A percentile compares a stretch with the other conserved stretches of the same genome.
These are phyloP conservation scores for Dissostichus mawsoni DNA, from an alignment of 2,113 vertebrate species.

Conservation along the genomic window DNA sequence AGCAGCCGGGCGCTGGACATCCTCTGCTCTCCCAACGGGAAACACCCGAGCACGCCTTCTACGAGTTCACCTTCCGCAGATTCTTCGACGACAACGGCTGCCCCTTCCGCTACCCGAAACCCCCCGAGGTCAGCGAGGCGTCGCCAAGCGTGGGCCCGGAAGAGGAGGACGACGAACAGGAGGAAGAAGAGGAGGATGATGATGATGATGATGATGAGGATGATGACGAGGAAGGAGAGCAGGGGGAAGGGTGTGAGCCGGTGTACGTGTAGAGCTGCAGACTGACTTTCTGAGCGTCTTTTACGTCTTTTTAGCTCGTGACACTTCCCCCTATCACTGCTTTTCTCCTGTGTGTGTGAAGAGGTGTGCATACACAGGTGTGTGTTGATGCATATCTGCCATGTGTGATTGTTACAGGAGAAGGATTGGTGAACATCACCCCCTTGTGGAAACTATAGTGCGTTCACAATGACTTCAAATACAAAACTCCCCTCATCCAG, in stretches of 20 bases:
- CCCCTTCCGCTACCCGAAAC: slow-evolving; percentile 95
- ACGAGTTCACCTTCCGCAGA: slow-evolving; percentile 97
- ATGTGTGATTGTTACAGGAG: slow-evolving; percentile 41
- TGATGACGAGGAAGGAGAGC: slow-evolving; percentile 80
- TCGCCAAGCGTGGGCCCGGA: slow-evolving; percentile 49
- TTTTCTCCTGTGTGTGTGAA: slow-evolving; percentile 24
- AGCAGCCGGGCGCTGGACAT: slow-evolving; percentile 90
- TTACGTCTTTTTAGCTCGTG: slow-evolving; percentile 6
- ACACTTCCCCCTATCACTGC: slow-evolving; percentile 23
- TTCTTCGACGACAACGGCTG: slow-evolving; percentile 98
- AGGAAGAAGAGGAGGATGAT: slow-evolving; percentile 54
- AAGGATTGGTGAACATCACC: slow-evolving; percentile 51
- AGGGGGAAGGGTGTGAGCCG: slow-evolving; percentile 91
- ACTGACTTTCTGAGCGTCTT: slow-evolving; percentile 10
- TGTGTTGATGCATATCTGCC: slow-evolving; percentile 24
- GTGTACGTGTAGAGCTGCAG: slow-evolving; percentile 91
- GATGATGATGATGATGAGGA: slow-evolving; percentile 49
- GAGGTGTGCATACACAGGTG: slow-evolving; percentile 14
- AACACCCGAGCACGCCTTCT: slow-evolving; percentile 97
- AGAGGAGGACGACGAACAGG: slow-evolving; percentile 59
- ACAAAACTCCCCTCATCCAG: slow-evolving; percentile 64
- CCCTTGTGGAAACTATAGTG: slow-evolving; percentile 55
- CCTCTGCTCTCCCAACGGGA: slow-evolving; percentile 87
- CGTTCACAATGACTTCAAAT: slow-evolving; percentile 27
- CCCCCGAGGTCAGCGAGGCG: slow-evolving; percentile 79